phyloP scores from a whole-genome alignment of 2,113 vertebrate species.

The Grus americana region DNA sequence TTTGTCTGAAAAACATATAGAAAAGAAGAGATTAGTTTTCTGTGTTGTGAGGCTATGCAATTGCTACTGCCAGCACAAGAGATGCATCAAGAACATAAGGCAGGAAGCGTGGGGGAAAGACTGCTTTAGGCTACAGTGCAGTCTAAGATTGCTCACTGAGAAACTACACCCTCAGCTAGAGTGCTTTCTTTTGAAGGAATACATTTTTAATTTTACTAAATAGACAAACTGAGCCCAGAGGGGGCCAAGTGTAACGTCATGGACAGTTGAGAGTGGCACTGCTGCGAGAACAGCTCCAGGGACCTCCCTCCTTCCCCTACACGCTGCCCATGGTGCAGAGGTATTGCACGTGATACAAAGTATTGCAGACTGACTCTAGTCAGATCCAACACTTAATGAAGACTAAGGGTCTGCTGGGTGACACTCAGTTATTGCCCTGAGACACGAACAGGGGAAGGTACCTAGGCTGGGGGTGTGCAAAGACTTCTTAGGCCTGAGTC shows the following conservation, averaged over 20 bases:
- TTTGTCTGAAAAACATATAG: neutral
- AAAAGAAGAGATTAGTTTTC: neutral
- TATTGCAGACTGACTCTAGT: neutral
- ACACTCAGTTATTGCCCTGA: neutral
- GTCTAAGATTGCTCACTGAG: neutral
- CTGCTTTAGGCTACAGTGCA: neutral
- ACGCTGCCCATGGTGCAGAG: neutral
- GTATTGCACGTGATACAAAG: neutral
- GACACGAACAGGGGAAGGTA: neutral
- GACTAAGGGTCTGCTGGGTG: neutral
- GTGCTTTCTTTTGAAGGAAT: neutral
- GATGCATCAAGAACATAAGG: neutral
- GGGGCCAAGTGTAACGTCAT: neutral
- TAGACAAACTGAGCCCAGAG: neutral
- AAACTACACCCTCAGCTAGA: neutral
- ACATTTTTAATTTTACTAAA: neutral
- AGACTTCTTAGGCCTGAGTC: neutral
- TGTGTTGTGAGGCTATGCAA: neutral
- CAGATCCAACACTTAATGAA: neutral
- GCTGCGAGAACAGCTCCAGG: neutral
- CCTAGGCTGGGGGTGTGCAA: neutral
- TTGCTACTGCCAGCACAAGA: neutral
- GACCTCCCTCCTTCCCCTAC: neutral
- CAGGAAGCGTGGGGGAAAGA: neutral
- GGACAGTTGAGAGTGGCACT: neutral